Evolutionary conservation across 2,113 vertebrate species (phyloP).

Genomic region (Phasianus colchicus): DNA sequence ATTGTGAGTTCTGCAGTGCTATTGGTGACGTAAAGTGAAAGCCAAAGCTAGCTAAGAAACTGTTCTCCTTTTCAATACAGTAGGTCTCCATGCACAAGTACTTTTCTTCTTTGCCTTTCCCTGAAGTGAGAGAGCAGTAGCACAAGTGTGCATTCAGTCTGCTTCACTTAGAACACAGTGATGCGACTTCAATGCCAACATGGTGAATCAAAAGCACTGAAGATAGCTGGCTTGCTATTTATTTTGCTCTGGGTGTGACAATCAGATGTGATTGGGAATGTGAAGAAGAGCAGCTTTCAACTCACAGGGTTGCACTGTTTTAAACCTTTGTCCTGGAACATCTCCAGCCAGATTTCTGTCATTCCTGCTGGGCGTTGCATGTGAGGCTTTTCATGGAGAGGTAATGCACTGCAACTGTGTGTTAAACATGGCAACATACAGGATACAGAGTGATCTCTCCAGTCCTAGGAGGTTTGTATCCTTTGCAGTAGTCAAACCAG

Average conservation of each 20-base stretch:
- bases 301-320: background rate
- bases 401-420: background rate
- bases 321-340: background rate
- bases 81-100: background rate
- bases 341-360: background rate
- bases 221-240: background rate
- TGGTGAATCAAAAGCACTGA: background rate
- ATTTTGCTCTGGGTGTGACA: background rate
- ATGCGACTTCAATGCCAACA: background rate
- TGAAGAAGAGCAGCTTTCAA: background rate
- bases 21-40: background rate
- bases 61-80: rapidly evolving
- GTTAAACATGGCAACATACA: background rate
- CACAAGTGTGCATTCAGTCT: rapidly evolving
- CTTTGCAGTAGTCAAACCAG: background rate
- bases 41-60: background rate
- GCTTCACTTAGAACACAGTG: background rate
- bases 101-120: background rate
- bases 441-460: rapidly evolving
- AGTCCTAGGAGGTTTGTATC: background rate
- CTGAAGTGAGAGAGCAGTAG: background rate
- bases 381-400: background rate
- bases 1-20: background rate
- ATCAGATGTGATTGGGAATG: background rate
- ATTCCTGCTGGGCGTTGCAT: background rate